Evolutionary conservation across 1,140 invertebrate species (phyloP), one percentile per base, ranked within the genome.

Genomic region (Drosophila pseudoobscura): DNA sequence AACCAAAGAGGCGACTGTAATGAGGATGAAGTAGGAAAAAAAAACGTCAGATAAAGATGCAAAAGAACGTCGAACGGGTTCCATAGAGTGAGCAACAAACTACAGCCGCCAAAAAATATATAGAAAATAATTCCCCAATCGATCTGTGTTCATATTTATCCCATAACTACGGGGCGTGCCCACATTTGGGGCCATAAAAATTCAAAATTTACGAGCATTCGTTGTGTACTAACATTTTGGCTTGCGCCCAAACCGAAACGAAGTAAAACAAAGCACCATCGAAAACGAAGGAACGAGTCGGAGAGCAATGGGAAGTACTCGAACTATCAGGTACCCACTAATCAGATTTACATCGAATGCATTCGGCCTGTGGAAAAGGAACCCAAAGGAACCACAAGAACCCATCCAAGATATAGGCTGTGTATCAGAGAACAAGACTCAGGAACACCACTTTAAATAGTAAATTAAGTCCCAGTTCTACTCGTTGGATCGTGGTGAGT

Each of bases 11-110:
- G 17, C 52, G 20, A 59, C 49, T 44, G 17, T 24, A 45, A 15
- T 15, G 29, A 35, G 0, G 8, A 24, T 49, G 13, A n/a, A 35
- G 39, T 39, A 49, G 24, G 44, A 41, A 49, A 50, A 66, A 47
- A 35, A 35, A 72, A 17, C 17, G 50, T 39, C 44, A 35, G 39
- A 71, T 52, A 26, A 54, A 66, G 62, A 41, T 24, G 39, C 29
- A 51, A 52, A 62, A 22, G 63, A 61, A 62, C 57, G 71, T 60
- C 62, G 46, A 57, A 74, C 47, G 72, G 50, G 75, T 79, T 85
- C 71, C 55, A 76, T 65, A 79, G 75, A 84, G 68, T 43, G 15
- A 58, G 69, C 57, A 61, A 49, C 43, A 35, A 24, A 47, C 35
- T 51, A 70, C 59, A 72, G 49, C 44, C 60, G 15, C 6, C 6